Evolutionary conservation across 1,140 invertebrate species (phyloP).

Genomic region (Nasonia vitripennis): DNA sequence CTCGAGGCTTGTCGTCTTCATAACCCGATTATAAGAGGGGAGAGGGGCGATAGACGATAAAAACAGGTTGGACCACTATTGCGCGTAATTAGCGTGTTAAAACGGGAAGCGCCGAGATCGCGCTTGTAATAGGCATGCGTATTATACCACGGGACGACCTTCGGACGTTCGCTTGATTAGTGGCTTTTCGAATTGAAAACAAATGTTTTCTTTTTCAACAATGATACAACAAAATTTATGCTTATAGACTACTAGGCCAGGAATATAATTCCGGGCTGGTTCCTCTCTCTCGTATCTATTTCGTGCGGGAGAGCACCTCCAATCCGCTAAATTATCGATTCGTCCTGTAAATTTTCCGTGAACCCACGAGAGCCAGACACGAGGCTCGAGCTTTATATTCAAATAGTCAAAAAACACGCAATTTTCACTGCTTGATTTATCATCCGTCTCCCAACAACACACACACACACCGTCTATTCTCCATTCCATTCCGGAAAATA

Average conservation of each 20-base stretch:
- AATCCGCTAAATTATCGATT: conserved; percentile 34
- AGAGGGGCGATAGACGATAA: conserved; percentile 46
- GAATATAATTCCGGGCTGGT: not conserved
- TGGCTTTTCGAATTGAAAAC: not conserved
- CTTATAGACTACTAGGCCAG: not conserved
- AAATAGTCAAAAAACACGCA: conserved; percentile 52
- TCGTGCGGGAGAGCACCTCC: not conserved
- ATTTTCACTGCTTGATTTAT: conserved; percentile 51
- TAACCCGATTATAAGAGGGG: conserved; percentile 52
- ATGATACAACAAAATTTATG: not conserved
- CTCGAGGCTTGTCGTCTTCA: conserved; percentile 37
- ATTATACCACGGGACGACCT: not conserved
- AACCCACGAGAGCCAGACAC: conserved; percentile 23
- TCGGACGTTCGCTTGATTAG: not conserved
- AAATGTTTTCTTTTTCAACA: not conserved
- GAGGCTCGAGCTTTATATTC: conserved; percentile 30
- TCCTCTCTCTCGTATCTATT: not conserved
- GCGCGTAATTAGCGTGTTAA: conserved; percentile 55
- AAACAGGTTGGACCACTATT: conserved; percentile 57
- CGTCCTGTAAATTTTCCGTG: conserved; percentile 26
- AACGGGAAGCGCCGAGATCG: conserved; percentile 17
- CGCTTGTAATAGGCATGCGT: not conserved
- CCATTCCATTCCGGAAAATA: conserved; percentile 8
- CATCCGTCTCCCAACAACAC: not conserved
- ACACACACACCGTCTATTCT: not conserved